Conservation (phyloP, 2,797 vertebrate genomes). For the Chloroceryle inda region DNA sequence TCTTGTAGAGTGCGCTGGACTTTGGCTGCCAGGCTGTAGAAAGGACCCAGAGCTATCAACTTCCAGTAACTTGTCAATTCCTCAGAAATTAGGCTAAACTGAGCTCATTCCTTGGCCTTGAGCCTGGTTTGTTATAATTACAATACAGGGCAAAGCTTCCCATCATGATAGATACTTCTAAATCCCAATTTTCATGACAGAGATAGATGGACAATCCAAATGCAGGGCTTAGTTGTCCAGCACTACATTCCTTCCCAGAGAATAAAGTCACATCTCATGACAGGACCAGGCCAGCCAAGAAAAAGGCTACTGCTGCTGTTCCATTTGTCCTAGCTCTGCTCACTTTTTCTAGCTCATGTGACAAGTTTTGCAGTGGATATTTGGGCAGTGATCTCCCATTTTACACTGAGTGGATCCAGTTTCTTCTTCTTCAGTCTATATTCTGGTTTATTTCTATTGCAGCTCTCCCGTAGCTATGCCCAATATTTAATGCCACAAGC, state of each 20-base stretch:
- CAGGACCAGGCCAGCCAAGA: background rate
- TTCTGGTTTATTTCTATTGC: background rate
- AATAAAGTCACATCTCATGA: background rate
- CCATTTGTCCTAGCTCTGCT: background rate
- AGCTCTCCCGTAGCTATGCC: background rate
- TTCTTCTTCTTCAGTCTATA: background rate
- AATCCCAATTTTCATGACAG: background rate
- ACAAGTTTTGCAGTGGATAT: background rate
- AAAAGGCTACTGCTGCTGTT: background rate
- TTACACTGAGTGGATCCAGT: background rate
- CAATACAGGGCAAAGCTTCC: background rate
- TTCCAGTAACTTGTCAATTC: slow-evolving; percentile 47
- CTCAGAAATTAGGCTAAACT: slow-evolving; percentile 21
- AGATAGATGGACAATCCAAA: background rate
- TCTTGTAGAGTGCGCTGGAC: background rate
- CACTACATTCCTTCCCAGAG: background rate
- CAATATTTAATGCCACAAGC: background rate
- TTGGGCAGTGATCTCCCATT: accelerated
- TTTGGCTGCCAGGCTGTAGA: slow-evolving; percentile 19
- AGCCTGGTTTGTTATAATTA: slow-evolving; percentile 1
- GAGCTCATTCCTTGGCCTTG: slow-evolving; percentile 41
- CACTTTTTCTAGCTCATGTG: background rate
- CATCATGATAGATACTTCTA: background rate
- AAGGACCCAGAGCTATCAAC: background rate
- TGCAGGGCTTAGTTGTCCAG: background rate